phyloP scores from a whole-genome alignment of 2,113 vertebrate genomes.

The Himantopus leucocephalus region DNA sequence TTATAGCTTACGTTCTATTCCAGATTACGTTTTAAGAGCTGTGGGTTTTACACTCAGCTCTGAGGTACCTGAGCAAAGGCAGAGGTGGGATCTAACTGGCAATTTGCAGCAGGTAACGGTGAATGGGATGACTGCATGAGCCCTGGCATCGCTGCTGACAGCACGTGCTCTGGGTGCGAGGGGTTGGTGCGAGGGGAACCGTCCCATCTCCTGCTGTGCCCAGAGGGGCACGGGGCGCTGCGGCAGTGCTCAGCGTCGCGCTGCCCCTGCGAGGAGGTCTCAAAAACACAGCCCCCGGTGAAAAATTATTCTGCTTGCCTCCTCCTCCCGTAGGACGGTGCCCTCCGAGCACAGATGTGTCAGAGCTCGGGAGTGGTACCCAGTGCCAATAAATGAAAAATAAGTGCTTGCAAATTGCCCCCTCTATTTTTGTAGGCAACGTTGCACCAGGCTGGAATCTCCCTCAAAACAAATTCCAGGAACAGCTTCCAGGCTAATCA shows the following conservation, averaged over 20 bases:
- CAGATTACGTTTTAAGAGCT: background rate
- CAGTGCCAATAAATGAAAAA: background rate
- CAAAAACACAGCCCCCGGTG: background rate
- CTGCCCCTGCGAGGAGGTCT: background rate
- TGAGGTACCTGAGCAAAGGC: background rate
- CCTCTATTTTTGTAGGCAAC: background rate
- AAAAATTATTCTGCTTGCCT: no score
- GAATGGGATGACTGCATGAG: rapidly evolving
- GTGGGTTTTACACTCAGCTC: background rate
- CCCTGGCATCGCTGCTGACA: background rate
- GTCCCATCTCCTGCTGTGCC: background rate
- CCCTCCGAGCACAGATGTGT: background rate
- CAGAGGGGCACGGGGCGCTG: background rate
- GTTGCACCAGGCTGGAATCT: background rate
- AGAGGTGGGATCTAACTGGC: background rate
- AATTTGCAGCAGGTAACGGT: background rate
- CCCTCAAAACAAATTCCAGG: background rate
- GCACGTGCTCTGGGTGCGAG: no score
- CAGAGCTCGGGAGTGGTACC: background rate
- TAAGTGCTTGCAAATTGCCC: background rate
- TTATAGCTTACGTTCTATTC: background rate
- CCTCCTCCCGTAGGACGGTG: rapidly evolving
- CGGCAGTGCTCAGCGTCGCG: background rate
- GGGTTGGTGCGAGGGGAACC: background rate
- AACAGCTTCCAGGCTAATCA: background rate